These are phyloP conservation scores for Platalea minor DNA, from an alignment of 2,797 vertebrate species.

Conservation along the genomic window DNA sequence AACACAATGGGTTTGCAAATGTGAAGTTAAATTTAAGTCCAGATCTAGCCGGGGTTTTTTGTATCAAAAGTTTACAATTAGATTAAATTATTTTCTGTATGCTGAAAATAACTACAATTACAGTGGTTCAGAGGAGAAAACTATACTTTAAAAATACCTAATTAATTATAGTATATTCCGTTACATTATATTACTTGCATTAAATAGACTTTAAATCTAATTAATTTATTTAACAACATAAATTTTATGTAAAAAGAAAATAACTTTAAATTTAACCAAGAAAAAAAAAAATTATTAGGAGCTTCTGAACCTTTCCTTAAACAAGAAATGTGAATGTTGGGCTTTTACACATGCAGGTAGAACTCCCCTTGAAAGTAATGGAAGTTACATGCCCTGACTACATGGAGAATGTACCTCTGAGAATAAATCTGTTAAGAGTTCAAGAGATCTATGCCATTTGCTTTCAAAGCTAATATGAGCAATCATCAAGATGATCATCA, in stretches of 20 bases:
- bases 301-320: background rate
- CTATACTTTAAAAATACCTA: background rate
- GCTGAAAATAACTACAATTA: background rate
- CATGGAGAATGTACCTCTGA: background rate
- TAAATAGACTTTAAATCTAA: background rate
- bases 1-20: background rate
- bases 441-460: background rate
- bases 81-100: background rate
- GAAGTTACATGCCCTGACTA: background rate
- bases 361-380: background rate
- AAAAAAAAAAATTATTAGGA: background rate
- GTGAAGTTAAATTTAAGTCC: background rate
- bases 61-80: background rate
- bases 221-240: background rate
- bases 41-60: fast-evolving
- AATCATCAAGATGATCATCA: background rate
- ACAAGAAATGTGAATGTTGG: background rate
- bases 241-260: background rate
- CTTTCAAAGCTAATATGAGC: background rate
- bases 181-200: background rate
- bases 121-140: background rate
- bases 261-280: background rate
- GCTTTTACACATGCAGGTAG: background rate
- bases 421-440: background rate
- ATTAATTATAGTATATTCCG: background rate